Percentiles rank a stretch among this genome's conserved stretches.
Evolutionary conservation across 92 coral and sea anemone species (phyloP).

Genomic region (Micromussa lordhowensis): DNA sequence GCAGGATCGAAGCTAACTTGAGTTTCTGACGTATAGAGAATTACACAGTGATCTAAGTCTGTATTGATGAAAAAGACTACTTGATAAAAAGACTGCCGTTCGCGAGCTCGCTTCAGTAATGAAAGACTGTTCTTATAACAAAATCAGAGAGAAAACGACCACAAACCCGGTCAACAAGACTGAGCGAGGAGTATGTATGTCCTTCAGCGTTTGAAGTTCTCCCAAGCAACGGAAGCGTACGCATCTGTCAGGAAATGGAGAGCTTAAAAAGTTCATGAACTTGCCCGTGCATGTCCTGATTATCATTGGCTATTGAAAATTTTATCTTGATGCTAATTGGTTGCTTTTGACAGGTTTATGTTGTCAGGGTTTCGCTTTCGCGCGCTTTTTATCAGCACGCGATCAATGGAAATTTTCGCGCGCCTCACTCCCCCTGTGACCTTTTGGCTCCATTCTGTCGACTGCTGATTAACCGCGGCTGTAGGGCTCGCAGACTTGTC

Average conservation of each 20-base stretch:
- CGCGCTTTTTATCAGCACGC: slow-evolving; percentile 51
- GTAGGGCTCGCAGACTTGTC: background rate
- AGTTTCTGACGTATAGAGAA: slow-evolving; percentile 19
- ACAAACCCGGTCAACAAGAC: background rate
- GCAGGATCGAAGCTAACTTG: background rate
- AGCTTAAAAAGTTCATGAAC: slow-evolving; percentile 2
- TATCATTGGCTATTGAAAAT: slow-evolving; percentile 26
- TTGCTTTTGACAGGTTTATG: slow-evolving; percentile 12
- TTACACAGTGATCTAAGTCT: background rate
- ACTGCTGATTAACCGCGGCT: background rate
- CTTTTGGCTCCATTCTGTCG: background rate
- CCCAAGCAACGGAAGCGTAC: slow-evolving; percentile 5
- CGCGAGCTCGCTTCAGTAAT: background rate
- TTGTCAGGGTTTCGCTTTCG: slow-evolving; percentile 29
- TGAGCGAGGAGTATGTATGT: background rate
- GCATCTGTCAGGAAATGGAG: slow-evolving; percentile 12
- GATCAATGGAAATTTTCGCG: slow-evolving; percentile 52
- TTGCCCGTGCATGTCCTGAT: slow-evolving; percentile 55
- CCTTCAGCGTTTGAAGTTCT: slow-evolving; percentile 17
- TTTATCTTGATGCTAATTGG: slow-evolving; percentile 16
- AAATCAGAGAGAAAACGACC: background rate
- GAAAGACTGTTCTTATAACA: background rate
- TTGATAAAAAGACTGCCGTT: background rate
- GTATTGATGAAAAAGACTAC: too few species aligned
- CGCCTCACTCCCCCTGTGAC: slow-evolving; percentile 8